These are phyloP conservation scores for Tipula unca DNA, from an alignment of 2,888 invertebrate genomes.

Conservation along the genomic window DNA sequence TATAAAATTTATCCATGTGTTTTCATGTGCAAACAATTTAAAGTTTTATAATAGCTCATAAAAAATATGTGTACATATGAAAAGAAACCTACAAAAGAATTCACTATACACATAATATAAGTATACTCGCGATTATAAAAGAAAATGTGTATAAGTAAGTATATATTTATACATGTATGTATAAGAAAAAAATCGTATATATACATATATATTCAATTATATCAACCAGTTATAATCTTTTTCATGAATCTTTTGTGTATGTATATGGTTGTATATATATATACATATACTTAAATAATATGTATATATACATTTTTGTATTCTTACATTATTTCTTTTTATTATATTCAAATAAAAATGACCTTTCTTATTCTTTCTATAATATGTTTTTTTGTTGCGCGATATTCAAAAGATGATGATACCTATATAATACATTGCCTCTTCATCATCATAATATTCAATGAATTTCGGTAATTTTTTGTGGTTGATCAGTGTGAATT, in stretches of 20 bases:
- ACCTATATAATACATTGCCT: neutral
- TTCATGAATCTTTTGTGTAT: neutral
- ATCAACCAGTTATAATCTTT: conserved; percentile 3
- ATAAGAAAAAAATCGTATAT: neutral
- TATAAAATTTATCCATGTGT: neutral
- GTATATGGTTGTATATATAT: neutral
- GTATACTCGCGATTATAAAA: neutral
- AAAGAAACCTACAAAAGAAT: conserved; percentile 14
- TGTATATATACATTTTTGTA: neutral
- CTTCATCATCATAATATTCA: neutral
- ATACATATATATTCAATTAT: neutral
- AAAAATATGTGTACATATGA: neutral
- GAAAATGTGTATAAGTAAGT: neutral
- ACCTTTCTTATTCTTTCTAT: neutral
- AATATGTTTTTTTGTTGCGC: neutral
- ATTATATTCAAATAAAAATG: neutral
- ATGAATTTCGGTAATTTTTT: neutral
- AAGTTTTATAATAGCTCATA: neutral
- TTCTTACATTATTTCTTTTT: neutral
- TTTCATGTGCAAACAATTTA: conserved; percentile 14
- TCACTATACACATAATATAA: too few species aligned
- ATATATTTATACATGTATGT: neutral
- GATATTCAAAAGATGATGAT: neutral
- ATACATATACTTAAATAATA: neutral
- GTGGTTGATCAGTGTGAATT: neutral